These are phyloP conservation scores for Lithodes maja DNA, from an alignment of 2,888 invertebrate genomes.

Conservation along the genomic window DNA sequence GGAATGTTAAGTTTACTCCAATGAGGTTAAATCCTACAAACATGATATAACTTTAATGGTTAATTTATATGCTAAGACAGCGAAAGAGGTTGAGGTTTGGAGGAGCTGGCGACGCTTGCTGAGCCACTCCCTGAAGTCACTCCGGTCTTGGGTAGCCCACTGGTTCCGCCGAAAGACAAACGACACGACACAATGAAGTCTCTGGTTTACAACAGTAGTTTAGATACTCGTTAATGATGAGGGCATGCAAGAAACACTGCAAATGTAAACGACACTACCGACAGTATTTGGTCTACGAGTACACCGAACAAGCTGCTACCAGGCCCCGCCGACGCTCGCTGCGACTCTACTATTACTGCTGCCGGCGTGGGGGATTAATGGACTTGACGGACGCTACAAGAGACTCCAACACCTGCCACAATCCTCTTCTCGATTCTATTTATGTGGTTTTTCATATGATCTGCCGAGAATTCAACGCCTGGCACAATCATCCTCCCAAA, in stretches of 20 bases:
- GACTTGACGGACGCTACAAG: too few relatives aligned
- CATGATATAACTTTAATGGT: neutral
- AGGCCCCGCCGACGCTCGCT: slow-evolving; percentile 35
- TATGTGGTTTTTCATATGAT: too few relatives aligned
- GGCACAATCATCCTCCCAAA: too few relatives aligned
- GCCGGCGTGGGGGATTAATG: neutral
- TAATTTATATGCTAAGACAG: neutral
- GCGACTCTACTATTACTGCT: slow-evolving; percentile 15
- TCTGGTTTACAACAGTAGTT: slow-evolving; percentile 17
- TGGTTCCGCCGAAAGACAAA: slow-evolving; percentile 9
- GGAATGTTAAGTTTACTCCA: neutral
- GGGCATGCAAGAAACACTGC: slow-evolving; percentile 68
- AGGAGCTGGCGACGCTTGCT: neutral
- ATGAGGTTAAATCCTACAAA: neutral
- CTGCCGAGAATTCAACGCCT: too few relatives aligned
- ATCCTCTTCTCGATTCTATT: too few relatives aligned
- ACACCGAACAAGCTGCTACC: slow-evolving; percentile 66
- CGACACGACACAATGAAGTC: slow-evolving; percentile 6
- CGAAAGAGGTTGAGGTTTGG: neutral
- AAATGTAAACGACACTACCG: slow-evolving; percentile 62
- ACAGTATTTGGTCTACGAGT: slow-evolving; percentile 64
- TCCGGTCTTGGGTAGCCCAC: slow-evolving; percentile 8
- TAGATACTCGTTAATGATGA: slow-evolving; percentile 38
- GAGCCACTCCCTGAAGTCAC: neutral
- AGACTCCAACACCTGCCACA: too few relatives aligned